Evolutionary conservation across 1,140 invertebrate genomes (phyloP), one percentile per base, ranked within the genome.

Genomic region (Musca vetustissima): DNA sequence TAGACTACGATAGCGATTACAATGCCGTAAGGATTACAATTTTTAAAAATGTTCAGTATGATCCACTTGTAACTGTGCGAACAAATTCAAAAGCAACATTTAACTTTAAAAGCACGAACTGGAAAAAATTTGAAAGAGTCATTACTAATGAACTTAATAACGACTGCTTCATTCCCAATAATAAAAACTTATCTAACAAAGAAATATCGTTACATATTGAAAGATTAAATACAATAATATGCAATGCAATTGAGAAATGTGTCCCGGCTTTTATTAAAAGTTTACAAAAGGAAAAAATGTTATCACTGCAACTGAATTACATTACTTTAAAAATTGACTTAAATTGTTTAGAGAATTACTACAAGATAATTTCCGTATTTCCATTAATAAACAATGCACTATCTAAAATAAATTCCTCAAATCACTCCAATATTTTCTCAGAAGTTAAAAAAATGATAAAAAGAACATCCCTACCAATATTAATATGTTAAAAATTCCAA

Each of bases 141-240:
- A 19, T 64, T 7, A 43, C 19, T 1, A 6, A 32, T 7, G 59
- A 36, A 43, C 19, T 64, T 3, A 32, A 64, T n/a, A 43, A 36
- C 24, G 14, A 11, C n/a, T 17, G 17, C 14, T 6, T 11, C 36
- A 17, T 21, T 14, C 59, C 59, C 1, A 43, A 64, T 32, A 43
- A 64, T 36, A 64, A 13, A 64, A 64, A 64, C 24, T 28, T 64
- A 43, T 11, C 25, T 43, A 64, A 64, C 17, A 43, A n/a, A 43
- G 59, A 64, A 43, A 64, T 64, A 8, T 15, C 17, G 17, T 43
- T 43, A 14, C 24, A 64, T 43, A 2, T 64, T n/a, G n/a, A 64
- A n/a, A 64, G 21, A 43, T 43, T 64, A 43, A 64, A 64, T n/a
- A 17, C 11, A 36, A n/a, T 43, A 43, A 64, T 64, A 64, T n/a